Evolutionary conservation across 2,113 vertebrate species (phyloP), one percentile per base, ranked within the genome.

Genomic region (Herpetotheres cachinnans): DNA sequence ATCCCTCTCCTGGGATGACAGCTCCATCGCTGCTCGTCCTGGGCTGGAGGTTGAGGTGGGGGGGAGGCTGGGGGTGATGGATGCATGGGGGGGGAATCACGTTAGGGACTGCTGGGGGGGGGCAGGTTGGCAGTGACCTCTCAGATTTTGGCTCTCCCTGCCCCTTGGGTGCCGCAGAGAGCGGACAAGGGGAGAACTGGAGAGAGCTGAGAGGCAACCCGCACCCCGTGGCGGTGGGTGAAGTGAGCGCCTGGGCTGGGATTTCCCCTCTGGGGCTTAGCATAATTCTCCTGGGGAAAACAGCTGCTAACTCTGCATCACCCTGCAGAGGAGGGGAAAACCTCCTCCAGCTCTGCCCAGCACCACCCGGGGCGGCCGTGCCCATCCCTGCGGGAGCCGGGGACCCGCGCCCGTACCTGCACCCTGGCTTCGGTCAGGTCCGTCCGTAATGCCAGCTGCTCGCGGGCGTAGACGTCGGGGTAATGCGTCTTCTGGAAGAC

Each of bases 401-500:
- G 25, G 36, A 5, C 13, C 25, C 7, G 1, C 36, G 66, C 76
- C 90, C 92, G 1, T 97, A 99, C 99, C 99, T 99, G 99, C 94
- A 99, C 99, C 86, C 99, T 97, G 71, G 99, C 99, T 85, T 99
- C 99, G 0, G 99, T 99, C 59, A 99, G 98, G 82, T 99, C 99
- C 0, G 99, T 99, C 90, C 98, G 95, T 50, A 99, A 97, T 2
- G 99, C 99, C 98, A 99, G 98, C 98, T 99, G 99, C 96, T 99
- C 99, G 2, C 99, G 98, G 36, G 99, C 99, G 1, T 99, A 99
- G 16, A 99, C 99, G 0, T 99, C 99, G 0, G 99, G 99, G 63
- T 99, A 99, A 87, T 99, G 99, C 0, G 99, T 99, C 97, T 99
- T 99, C 98, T 99, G 99, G 97, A 99, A 99, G 42, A 99, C 99